Conservation (phyloP, 2,113 vertebrate species). For the Madoqua kirkii region DNA sequence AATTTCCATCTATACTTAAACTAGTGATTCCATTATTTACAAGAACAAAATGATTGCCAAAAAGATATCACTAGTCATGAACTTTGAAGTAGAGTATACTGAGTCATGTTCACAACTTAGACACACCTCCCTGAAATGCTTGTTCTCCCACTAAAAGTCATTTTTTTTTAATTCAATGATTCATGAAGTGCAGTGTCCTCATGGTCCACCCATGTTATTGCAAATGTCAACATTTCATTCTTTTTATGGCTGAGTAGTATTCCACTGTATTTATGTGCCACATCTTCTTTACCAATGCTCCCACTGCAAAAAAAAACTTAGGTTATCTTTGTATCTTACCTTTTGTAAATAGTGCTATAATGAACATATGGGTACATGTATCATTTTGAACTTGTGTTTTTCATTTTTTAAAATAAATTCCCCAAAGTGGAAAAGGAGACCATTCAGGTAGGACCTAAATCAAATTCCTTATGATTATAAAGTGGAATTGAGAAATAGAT, state of each 20-base stretch:
- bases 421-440: neutral
- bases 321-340: neutral
- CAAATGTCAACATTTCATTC: neutral
- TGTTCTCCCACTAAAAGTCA: neutral
- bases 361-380: neutral
- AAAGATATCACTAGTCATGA: neutral
- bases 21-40: constrained; percentile 16
- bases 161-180: neutral
- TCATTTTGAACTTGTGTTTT: neutral
- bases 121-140: neutral
- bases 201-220: neutral
- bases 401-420: neutral
- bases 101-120: neutral
- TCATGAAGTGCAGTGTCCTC: neutral
- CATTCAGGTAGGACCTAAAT: too few relatives aligned
- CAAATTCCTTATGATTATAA: too few relatives aligned
- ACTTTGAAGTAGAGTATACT: neutral
- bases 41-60: neutral
- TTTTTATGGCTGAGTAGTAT: neutral
- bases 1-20: neutral
- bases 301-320: neutral
- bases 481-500: too few relatives aligned
- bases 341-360: neutral
- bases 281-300: neutral
- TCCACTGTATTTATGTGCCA: neutral